Conservation (phyloP, 2,888 invertebrate species). For the Thumatha senex region DNA sequence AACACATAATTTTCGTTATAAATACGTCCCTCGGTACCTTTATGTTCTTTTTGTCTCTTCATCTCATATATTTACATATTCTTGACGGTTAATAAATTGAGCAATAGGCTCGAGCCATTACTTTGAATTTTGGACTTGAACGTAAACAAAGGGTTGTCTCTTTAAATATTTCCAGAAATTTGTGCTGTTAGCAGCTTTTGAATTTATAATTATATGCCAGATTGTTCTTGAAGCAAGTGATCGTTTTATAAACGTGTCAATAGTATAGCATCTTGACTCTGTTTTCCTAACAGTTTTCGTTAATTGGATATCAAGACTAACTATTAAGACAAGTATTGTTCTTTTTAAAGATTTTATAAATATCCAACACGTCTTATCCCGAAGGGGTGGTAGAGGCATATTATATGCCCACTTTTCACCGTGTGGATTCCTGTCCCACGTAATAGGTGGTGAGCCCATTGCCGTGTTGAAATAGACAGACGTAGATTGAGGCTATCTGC, state of each 20-base stretch:
- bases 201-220: not conserved
- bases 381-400: too few relatives aligned
- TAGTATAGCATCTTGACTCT: not conserved
- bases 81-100: conserved; percentile 10
- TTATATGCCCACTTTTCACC: too few relatives aligned
- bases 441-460: too few relatives aligned
- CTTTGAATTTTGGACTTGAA: not conserved
- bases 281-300: too few relatives aligned
- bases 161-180: not conserved
- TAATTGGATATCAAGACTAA: too few relatives aligned
- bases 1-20: conserved; percentile 9
- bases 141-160: not conserved
- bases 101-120: not conserved
- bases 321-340: too few relatives aligned
- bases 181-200: too few relatives aligned
- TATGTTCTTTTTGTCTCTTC: conserved; percentile 7
- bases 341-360: too few relatives aligned
- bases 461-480: too few relatives aligned
- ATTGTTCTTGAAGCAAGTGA: not conserved
- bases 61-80: conserved; percentile 8
- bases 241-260: not conserved
- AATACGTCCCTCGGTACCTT: conserved; percentile 2
- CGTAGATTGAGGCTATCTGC: too few relatives aligned
- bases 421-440: too few relatives aligned
- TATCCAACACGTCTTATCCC: too few relatives aligned